Evolutionary conservation across 1,140 invertebrate species (phyloP).

Genomic region (Sycophila sp.): DNA sequence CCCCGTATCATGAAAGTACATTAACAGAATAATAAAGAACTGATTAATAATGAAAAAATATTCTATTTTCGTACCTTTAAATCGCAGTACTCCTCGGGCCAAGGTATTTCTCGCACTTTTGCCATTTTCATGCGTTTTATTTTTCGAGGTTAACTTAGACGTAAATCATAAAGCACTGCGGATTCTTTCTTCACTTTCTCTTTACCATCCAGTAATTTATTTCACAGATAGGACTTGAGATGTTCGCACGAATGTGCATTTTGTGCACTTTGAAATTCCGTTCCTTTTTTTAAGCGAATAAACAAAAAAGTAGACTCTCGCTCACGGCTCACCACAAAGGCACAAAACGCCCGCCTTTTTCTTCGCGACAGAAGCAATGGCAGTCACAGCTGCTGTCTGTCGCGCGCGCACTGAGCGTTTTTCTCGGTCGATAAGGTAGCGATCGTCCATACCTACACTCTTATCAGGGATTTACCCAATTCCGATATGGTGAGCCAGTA

Average conservation of each 20-base stretch:
- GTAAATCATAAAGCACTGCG: too few species aligned
- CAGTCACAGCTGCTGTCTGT: background rate
- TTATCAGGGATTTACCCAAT: too few species aligned
- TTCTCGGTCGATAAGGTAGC: background rate
- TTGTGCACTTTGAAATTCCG: too few species aligned
- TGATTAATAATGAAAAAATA: background rate
- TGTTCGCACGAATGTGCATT: background rate
- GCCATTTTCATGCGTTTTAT: constrained; percentile 15
- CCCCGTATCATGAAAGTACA: background rate
- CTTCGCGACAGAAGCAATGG: background rate
- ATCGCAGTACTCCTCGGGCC: constrained; percentile 45
- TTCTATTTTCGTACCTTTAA: constrained; percentile 42
- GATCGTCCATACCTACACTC: background rate
- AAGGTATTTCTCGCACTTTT: constrained; percentile 38
- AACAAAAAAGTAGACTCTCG: too few species aligned
- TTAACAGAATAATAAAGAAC: background rate
- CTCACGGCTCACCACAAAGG: background rate
- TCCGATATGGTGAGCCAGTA: too few species aligned
- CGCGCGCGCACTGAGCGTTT: background rate
- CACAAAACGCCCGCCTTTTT: constrained; percentile 16
- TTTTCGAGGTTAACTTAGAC: constrained; percentile 5
- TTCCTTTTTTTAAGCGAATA: too few species aligned
- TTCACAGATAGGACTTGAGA: background rate
- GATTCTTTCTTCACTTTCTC: background rate
- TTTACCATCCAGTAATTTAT: background rate